phyloP scores from a whole-genome alignment of 2,113 vertebrate species.

The Aldabrachelys gigantea region DNA sequence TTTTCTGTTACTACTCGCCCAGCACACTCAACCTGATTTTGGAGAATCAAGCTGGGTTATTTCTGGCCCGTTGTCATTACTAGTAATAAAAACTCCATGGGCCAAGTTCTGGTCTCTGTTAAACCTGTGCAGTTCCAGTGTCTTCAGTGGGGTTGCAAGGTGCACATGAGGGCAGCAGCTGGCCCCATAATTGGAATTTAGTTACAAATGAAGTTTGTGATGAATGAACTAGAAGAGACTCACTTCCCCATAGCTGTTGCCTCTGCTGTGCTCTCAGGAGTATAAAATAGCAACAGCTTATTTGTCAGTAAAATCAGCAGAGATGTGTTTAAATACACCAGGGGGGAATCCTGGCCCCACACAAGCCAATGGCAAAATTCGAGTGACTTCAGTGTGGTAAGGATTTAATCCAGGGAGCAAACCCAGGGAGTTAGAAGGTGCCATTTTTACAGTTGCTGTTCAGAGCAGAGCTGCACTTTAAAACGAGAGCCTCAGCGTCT shows the following conservation, averaged over 20 bases:
- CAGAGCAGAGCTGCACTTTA: neutral
- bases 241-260: neutral
- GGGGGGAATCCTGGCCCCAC: neutral
- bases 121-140: neutral
- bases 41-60: neutral
- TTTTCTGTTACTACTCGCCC: slow-evolving; percentile 22
- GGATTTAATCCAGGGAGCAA: neutral
- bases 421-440: neutral
- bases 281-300: neutral
- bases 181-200: neutral
- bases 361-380: neutral
- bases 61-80: slow-evolving; percentile 12
- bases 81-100: neutral
- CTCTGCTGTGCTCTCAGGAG: neutral
- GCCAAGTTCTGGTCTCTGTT: neutral
- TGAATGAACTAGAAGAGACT: neutral
- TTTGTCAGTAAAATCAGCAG: neutral
- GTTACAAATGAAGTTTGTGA: neutral
- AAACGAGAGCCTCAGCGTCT: neutral
- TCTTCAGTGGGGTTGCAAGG: fast-evolving
- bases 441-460: neutral
- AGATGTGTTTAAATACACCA: neutral
- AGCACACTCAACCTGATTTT: neutral
- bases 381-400: neutral
- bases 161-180: neutral